phyloP scores from a whole-genome alignment of 2,797 vertebrate species.

The Merluccius polli region DNA sequence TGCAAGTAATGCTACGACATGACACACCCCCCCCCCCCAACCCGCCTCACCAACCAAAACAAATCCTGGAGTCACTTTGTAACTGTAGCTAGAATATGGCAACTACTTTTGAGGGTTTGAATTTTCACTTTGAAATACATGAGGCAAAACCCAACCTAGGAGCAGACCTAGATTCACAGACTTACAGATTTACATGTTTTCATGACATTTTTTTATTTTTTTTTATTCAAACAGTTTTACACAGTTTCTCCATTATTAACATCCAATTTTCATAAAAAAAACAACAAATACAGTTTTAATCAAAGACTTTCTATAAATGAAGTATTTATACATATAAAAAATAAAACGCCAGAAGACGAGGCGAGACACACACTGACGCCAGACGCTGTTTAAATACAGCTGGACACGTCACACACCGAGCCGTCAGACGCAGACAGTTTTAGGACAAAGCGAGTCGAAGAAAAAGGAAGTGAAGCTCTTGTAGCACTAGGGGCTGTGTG shows the following conservation, averaged over 20 bases:
- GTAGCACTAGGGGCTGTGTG: neutral
- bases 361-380: no score
- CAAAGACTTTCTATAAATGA: constrained; percentile 55
- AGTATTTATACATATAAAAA: constrained; percentile 63
- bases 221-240: constrained; percentile 51
- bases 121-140: neutral
- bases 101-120: neutral
- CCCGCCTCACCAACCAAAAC: neutral
- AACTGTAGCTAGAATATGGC: neutral
- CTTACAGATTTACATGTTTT: neutral
- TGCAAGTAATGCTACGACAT: constrained; percentile 19
- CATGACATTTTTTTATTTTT: neutral
- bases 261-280: constrained; percentile 30
- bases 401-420: constrained; percentile 5
- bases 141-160: neutral
- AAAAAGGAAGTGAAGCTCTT: neutral
- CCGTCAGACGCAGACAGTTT: neutral
- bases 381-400: neutral
- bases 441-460: no score
- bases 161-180: neutral
- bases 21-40: constrained; percentile 4
- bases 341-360: constrained; percentile 31
- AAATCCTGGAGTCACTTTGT: neutral
- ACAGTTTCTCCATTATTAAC: constrained; percentile 18
- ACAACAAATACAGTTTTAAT: constrained; percentile 20